Base-by-base conservation (phyloP, 2,113 vertebrate genomes). In the Brienomyrus brachyistius region DNA sequence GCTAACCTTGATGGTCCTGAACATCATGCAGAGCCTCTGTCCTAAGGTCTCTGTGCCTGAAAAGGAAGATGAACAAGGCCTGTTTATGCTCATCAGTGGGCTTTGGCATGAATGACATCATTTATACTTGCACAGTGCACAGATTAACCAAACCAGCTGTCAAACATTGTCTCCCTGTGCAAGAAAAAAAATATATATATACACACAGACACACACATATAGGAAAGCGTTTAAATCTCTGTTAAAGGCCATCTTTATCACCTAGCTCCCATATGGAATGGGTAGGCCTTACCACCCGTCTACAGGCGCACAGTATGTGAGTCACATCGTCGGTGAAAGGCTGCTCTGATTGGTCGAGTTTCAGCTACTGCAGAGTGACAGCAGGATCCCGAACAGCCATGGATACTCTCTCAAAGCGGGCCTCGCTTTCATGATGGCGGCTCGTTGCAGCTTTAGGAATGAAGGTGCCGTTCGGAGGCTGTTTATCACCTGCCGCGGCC, bases 391-490 rank as follows among this genome's bases (percentile, higher is more conserved):
- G n/a, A 35, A 35, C 45, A 31, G 88, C 88, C 62, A 19, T 6
- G 62, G 66, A 88, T 74, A n/a, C 62, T 74, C 27, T 40, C 31
- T 77, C 70, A 77, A 77, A 88, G 66, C 4, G n/a, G 45, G 56
- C 87, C 59, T 80, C 27, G 10, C 62, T 80, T 80, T 80, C 74
- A 80, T 80, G 74, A 43, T 80, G 74, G 74, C 8, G 74, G 74
- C 35, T 80, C 74, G 74, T 43, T 80, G 74, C 10, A 15, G 35
- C 74, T 90, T 48, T 86, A 90, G 85, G 89, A 89, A 56, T 91
- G 90, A 88, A 89, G 88, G 88, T 47, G 74, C 90, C 86, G 91
- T 90, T 56, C 86, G 21, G n/a, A 90, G 88, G 87, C 90, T 51
- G 59, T 91, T 77, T 51, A 27, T 87, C 50, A 54, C 86, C 31